Percentiles rank a stretch among this genome's conserved stretches.
These are phyloP conservation scores for Procambarus clarkii DNA, from an alignment of 1,140 invertebrate genomes.

Conservation along the genomic window DNA sequence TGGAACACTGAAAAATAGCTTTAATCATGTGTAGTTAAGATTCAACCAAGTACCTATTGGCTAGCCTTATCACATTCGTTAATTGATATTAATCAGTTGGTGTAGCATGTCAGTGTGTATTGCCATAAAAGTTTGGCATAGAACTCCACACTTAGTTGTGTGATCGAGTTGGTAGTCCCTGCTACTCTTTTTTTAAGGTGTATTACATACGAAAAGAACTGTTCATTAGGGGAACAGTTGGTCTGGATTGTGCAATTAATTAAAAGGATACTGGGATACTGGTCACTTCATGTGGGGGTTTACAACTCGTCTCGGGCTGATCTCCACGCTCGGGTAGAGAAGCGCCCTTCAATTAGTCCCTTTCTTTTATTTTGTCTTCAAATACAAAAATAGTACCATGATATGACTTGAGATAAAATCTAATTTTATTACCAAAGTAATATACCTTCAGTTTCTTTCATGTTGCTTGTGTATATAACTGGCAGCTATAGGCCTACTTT, in stretches of 20 bases:
- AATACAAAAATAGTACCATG: constrained; percentile 7
- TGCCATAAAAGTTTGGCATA: constrained; percentile 31
- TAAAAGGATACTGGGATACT: constrained; percentile 21
- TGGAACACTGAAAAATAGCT: constrained; percentile 63
- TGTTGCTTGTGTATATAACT: constrained; percentile 51
- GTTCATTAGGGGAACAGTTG: constrained; percentile 12
- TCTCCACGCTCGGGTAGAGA: constrained; percentile 61
- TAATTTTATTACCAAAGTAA: constrained; percentile 15
- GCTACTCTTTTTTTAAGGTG: constrained; percentile 24
- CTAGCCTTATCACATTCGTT: constrained; percentile 57
- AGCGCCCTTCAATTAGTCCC: constrained; percentile 1
- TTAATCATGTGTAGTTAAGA: constrained; percentile 55
- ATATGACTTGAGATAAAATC: constrained; percentile 21
- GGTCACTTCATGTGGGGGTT: constrained; percentile 57
- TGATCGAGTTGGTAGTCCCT: constrained; percentile 19
- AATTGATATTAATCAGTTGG: constrained; percentile 36
- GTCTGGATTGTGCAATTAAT: constrained; percentile 61
- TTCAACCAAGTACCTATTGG: constrained; percentile 63
- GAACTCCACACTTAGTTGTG: constrained; percentile 16
- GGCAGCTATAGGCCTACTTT: constrained; percentile 33
- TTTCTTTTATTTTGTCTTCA: constrained; percentile 20
- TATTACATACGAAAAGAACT: constrained; percentile 13
- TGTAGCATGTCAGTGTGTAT: constrained; percentile 41
- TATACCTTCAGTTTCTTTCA: constrained; percentile 28
- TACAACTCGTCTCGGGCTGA: constrained; percentile 36